These are phyloP conservation scores for Charaxes varanes DNA, from an alignment of 1,140 invertebrate species.

Conservation along the genomic window DNA sequence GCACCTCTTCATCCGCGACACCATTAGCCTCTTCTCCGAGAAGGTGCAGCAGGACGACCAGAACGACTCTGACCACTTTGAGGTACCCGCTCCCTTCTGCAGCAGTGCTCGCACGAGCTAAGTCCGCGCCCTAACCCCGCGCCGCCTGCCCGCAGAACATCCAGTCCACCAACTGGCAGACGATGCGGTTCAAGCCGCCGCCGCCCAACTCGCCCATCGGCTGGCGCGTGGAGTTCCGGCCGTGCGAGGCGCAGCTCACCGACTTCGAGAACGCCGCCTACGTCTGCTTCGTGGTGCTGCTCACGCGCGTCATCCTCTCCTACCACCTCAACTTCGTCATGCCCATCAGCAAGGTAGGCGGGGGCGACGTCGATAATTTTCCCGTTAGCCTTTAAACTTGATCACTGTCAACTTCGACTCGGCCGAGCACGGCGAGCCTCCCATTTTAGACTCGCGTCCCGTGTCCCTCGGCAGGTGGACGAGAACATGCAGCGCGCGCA, in stretches of 20 bases:
- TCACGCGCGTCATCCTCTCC: slow-evolving; percentile 97
- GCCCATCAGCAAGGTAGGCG: slow-evolving; percentile 93
- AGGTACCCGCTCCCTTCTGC: slow-evolving; percentile 83
- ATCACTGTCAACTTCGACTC: no score
- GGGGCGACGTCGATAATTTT: no score
- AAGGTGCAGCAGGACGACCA: slow-evolving; percentile 96
- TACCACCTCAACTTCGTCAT: slow-evolving; percentile 97
- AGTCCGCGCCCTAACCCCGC: no score
- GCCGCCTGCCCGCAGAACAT: no score
- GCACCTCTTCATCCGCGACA: slow-evolving; percentile 98
- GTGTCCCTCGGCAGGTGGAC: slow-evolving; percentile 87
- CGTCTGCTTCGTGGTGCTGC: slow-evolving; percentile 97
- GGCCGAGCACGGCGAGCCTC: no score
- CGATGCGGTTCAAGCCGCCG: slow-evolving; percentile 99
- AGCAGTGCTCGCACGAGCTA: no score
- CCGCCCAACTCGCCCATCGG: slow-evolving; percentile 96
- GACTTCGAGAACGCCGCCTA: slow-evolving; percentile 99
- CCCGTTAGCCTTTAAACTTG: no score
- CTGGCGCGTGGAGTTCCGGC: slow-evolving; percentile 99
- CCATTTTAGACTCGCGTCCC: no score
- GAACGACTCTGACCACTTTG: slow-evolving; percentile 98
- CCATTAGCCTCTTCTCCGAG: slow-evolving; percentile 96
- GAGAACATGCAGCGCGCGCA: slow-evolving; percentile 98
- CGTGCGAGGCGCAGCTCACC: slow-evolving; percentile 98
- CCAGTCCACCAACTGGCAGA: slow-evolving; percentile 99